Percentiles rank a stretch among this genome's conserved stretches.
phyloP scores from a whole-genome alignment of 2,797 vertebrate species.

The Acanthis flammea region DNA sequence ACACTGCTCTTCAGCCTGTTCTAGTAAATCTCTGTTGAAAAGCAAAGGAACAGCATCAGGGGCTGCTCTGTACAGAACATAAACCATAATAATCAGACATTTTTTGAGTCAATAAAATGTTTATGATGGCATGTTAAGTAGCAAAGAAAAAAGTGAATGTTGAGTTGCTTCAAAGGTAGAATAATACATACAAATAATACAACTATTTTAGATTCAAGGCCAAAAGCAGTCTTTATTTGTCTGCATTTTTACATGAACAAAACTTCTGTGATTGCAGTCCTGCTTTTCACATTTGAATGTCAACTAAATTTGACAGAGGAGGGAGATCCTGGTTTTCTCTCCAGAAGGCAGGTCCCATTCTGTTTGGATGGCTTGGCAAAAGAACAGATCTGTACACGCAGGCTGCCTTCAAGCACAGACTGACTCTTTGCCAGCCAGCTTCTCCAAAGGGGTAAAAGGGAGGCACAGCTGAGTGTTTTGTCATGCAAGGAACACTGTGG shows the following conservation, averaged over 20 bases:
- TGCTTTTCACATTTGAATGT: not conserved
- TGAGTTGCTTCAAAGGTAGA: not conserved
- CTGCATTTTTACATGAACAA: not conserved
- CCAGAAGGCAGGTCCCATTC: not conserved
- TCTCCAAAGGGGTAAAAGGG: not conserved
- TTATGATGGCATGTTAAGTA: not conserved
- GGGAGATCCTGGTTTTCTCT: not conserved
- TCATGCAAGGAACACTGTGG: not conserved
- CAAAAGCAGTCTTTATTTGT: not conserved
- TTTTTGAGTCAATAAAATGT: not conserved
- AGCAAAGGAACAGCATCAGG: not conserved
- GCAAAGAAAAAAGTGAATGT: not conserved
- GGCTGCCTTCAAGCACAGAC: not conserved
- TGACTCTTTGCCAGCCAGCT: not conserved
- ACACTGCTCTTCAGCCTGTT: not conserved
- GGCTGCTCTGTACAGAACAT: not conserved
- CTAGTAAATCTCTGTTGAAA: slow-evolving; percentile 35
- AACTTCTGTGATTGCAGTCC: not conserved
- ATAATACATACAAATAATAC: not conserved
- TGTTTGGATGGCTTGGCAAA: not conserved
- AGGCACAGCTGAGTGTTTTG: not conserved
- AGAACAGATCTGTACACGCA: not conserved
- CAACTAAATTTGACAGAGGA: not conserved
- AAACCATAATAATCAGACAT: not conserved
- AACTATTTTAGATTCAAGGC: not conserved